phyloP scores from a whole-genome alignment of 2,797 vertebrate species.

The Pseudochirops corinnae region DNA sequence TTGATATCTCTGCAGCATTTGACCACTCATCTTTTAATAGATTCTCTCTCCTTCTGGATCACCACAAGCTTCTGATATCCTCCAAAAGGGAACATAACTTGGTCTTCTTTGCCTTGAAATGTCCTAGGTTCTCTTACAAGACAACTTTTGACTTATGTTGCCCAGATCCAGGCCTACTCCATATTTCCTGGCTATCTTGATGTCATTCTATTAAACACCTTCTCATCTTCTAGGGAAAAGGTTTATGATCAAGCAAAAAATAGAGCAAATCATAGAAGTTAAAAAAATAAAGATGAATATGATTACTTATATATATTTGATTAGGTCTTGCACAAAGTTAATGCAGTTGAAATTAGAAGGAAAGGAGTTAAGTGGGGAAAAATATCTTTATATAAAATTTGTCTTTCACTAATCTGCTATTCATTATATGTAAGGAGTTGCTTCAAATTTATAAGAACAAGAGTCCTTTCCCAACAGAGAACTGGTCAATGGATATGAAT shows the following conservation, averaged over 20 bases:
- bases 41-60: not conserved
- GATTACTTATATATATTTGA: not conserved
- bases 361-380: not conserved
- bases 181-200: not conserved
- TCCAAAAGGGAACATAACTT: not conserved
- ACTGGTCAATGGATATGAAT: not conserved
- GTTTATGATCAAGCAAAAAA: not conserved
- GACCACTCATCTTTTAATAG: not conserved
- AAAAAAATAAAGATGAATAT: not conserved
- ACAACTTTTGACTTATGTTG: not conserved
- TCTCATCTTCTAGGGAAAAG: not conserved
- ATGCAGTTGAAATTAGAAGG: not conserved
- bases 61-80: not conserved
- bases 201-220: not conserved
- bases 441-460: not conserved
- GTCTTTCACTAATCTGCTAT: not conserved
- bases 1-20: not conserved
- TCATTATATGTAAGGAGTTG: not conserved
- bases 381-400: not conserved
- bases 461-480: not conserved
- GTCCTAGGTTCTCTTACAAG: not conserved
- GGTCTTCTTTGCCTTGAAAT: not conserved
- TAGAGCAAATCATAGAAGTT: not conserved
- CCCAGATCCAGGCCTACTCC: not conserved
- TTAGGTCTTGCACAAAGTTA: not conserved